Evolutionary conservation across 2,113 vertebrate species (phyloP).

Genomic region (Gorsachius goisagi): DNA sequence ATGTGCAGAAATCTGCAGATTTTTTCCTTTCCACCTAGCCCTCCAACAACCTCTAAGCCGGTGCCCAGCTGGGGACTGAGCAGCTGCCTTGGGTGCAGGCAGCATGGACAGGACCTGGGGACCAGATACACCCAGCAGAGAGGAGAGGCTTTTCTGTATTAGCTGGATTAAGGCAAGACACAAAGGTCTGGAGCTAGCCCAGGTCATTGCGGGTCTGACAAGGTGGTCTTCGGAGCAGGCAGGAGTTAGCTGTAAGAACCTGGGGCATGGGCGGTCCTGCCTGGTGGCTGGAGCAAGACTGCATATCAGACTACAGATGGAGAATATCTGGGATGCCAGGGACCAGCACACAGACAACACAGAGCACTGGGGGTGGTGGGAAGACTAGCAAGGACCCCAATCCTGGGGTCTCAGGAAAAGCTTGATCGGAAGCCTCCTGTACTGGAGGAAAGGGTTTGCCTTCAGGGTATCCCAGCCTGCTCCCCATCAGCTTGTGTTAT

Average conservation of each 20-base stretch:
- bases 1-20: background rate
- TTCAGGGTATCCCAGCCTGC: background rate
- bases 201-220: background rate
- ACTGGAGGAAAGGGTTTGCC: background rate
- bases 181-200: background rate
- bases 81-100: background rate
- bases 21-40: background rate
- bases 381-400: background rate
- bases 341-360: too few relatives aligned
- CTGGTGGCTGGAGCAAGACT: background rate
- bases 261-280: background rate
- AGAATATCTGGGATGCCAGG: background rate
- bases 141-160: background rate
- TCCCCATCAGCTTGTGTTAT: background rate
- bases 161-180: background rate
- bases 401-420: background rate
- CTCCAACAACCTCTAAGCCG: background rate
- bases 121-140: background rate
- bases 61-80: background rate
- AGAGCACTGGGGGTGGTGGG: too few relatives aligned
- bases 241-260: background rate
- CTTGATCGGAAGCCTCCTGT: background rate
- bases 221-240: background rate
- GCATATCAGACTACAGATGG: background rate
- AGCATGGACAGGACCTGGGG: background rate